Conservation (phyloP, 2,113 vertebrate species). For the Pipa parva region DNA sequence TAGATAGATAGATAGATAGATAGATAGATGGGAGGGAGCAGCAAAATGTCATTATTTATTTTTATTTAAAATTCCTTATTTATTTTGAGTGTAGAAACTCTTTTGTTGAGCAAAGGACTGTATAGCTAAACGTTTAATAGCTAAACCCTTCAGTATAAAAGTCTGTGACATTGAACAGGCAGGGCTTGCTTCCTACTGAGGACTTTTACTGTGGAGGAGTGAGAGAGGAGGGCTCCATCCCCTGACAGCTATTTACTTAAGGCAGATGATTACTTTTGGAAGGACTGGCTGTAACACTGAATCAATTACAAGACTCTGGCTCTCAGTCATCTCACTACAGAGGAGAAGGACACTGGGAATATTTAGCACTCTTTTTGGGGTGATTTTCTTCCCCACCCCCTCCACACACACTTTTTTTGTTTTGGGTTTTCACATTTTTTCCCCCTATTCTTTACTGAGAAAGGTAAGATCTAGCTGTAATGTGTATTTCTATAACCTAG, state of each 20-base stretch:
- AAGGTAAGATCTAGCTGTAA: constrained; percentile 71
- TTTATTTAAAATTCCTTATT: no score
- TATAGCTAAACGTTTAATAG: not conserved
- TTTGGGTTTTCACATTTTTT: constrained; percentile 50
- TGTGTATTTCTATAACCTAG: no score
- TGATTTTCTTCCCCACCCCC: no score
- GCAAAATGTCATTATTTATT: no score
- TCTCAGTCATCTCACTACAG: constrained; percentile 68
- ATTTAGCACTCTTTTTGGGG: no score
- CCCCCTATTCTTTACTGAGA: constrained; percentile 47
- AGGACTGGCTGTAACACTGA: constrained; percentile 88
- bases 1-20: no score
- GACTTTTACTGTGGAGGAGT: constrained; percentile 81
- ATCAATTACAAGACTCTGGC: constrained; percentile 87
- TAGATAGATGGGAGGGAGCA: no score
- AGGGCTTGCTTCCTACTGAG: constrained; percentile 27
- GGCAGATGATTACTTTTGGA: constrained; percentile 87
- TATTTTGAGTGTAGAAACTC: not conserved
- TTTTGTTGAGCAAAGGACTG: not conserved
- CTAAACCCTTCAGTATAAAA: constrained; percentile 53
- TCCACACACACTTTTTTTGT: constrained; percentile 60
- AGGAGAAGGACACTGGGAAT: constrained; percentile 53
- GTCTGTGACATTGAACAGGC: constrained; percentile 47
- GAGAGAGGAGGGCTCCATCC: constrained; percentile 70
- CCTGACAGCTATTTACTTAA: constrained; percentile 94